Percentiles rank a stretch among this genome's conserved stretches.
These are phyloP conservation scores for Platysteira castanea DNA, from an alignment of 2,113 vertebrate species.

Conservation along the genomic window DNA sequence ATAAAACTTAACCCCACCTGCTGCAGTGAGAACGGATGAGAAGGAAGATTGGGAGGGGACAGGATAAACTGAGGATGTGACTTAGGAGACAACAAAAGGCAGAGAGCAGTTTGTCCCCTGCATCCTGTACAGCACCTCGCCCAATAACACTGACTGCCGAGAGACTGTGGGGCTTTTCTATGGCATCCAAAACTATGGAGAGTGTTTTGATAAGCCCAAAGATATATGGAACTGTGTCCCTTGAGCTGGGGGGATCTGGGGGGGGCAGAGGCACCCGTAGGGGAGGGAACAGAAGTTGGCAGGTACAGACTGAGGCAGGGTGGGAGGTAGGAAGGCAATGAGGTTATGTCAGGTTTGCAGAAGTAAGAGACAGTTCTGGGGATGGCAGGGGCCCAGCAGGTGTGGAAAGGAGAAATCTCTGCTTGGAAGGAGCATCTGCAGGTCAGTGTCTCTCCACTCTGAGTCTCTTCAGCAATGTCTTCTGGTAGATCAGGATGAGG, in stretches of 20 bases:
- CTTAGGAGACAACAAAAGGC: background rate
- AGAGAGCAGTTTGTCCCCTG: background rate
- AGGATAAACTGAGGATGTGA: background rate
- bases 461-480: background rate
- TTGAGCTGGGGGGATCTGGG: background rate
- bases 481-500: background rate
- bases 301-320: background rate
- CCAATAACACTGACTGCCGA: background rate
- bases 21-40: background rate
- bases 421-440: background rate
- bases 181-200: background rate
- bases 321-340: background rate
- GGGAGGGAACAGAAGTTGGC: background rate
- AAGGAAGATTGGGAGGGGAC: background rate
- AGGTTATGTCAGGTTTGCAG: background rate
- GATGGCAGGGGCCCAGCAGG: background rate
- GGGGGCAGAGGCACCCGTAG: background rate
- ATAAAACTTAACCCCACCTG: background rate
- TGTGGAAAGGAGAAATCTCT: background rate
- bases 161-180: background rate
- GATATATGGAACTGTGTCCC: background rate
- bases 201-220: background rate
- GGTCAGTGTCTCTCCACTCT: background rate
- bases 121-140: background rate
- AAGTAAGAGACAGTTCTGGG: rapidly evolving